phyloP scores from a whole-genome alignment of 2,888 invertebrate species.

The Sarcophaga rosellei region DNA sequence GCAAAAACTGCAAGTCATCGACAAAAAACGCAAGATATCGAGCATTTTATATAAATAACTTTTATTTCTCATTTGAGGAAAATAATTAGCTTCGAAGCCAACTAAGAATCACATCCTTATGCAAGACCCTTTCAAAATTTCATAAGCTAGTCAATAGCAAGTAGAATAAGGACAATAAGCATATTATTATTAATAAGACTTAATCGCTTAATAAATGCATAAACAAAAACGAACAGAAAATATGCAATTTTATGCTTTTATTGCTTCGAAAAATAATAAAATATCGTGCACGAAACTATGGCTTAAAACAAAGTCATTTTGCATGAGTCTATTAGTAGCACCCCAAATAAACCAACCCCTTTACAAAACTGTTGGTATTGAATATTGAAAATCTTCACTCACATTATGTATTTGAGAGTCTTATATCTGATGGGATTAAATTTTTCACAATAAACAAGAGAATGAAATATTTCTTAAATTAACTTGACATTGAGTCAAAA shows the following conservation, averaged over 20 bases:
- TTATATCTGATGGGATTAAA: constrained; percentile 70
- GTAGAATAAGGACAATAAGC: constrained; percentile 31
- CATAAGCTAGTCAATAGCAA: constrained; percentile 18
- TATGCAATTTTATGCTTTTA: constrained; percentile 60
- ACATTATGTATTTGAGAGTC: constrained; percentile 72
- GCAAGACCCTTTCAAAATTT: constrained; percentile 18
- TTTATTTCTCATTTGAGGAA: too few relatives aligned
- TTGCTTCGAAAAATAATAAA: constrained; percentile 44
- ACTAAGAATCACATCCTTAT: background rate
- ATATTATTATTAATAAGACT: constrained; percentile 74
- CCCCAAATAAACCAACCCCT: constrained; percentile 29
- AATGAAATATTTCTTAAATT: constrained; percentile 29
- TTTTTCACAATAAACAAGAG: background rate
- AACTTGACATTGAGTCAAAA: constrained; percentile 52
- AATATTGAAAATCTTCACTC: constrained; percentile 3
- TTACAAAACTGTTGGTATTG: background rate
- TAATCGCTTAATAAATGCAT: constrained; percentile 79
- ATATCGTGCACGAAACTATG: background rate
- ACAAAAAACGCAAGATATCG: too few relatives aligned
- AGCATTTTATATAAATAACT: too few relatives aligned
- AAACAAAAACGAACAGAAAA: constrained; percentile 13
- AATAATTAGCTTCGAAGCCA: too few relatives aligned
- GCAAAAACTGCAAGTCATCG: too few relatives aligned
- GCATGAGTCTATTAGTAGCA: constrained; percentile 59
- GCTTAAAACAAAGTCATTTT: constrained; percentile 44